These are phyloP conservation scores for Noctua pronuba DNA, from an alignment of 2,888 invertebrate genomes.

Conservation along the genomic window DNA sequence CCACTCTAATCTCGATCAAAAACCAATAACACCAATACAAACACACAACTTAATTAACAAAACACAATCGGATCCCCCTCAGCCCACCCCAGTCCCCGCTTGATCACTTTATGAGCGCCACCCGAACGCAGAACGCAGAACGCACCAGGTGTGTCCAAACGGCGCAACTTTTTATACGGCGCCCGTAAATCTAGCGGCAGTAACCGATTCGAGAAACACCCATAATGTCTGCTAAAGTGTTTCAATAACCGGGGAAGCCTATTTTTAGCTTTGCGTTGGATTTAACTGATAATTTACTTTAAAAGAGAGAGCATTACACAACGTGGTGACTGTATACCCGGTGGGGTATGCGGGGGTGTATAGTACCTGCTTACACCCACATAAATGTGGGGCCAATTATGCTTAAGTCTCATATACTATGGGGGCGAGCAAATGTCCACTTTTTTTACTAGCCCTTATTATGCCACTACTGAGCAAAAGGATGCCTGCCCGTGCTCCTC, in stretches of 20 bases:
- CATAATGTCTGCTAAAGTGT: conserved; percentile 69
- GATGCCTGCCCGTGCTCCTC: not conserved
- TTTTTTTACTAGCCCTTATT: not conserved
- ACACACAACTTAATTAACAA: conserved; percentile 48
- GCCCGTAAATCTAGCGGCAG: conserved; percentile 74
- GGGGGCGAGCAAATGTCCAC: not conserved
- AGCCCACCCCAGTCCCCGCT: conserved; percentile 4
- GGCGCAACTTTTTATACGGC: conserved; percentile 74
- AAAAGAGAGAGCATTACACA: not conserved
- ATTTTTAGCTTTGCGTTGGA: conserved; percentile 55
- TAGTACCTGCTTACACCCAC: not conserved
- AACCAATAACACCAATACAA: conserved; percentile 21
- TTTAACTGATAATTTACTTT: conserved; percentile 50
- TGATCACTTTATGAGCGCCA: conserved; percentile 66
- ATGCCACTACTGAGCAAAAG: not conserved
- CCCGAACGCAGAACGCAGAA: conserved; percentile 23
- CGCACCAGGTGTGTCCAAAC: conserved; percentile 72
- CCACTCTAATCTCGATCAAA: conserved; percentile 5
- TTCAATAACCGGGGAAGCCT: conserved; percentile 60
- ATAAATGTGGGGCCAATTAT: not conserved
- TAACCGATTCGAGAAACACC: conserved; percentile 69
- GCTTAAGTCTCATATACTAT: not conserved
- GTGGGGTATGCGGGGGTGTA: not conserved
- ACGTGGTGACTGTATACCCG: not conserved
- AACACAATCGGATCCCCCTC: conserved; percentile 29